Base-by-base conservation (phyloP, 2,888 invertebrate species). In the Heliconius erato region DNA sequence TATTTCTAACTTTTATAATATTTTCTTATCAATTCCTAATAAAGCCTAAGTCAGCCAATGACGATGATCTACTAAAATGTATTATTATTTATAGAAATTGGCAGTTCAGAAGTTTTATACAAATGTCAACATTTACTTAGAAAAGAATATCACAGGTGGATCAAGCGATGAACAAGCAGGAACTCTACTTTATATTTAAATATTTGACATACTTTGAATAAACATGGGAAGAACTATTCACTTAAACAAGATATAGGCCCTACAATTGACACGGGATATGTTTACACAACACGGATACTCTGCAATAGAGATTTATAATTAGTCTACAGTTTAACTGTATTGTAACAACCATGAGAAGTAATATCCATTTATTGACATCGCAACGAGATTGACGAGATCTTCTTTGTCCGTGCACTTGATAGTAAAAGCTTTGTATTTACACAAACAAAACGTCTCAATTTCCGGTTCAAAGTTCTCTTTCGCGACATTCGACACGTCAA, bases 361-460 rank as follows among this genome's bases (percentile, higher is more conserved):
- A 88, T 87, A 91, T 92, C 89, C 88, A 90, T 88, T 90, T 90
- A 89, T 87, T 87, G 87, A 88, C 88, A 91, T 91, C 90, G 90
- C 88, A 91, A 90, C 88, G 86, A 89, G 88, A 89, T 90, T 89
- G 91, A 89, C 90, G 90, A 88, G 91, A 91, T 93, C 91, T 94
- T 92, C 96, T 96, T 95, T 95, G 96, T 96, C 94, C 95, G 94
- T 94, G 94, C 94, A 95, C 95, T 94, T 93, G 94, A 94, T 89
- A 95, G 94, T 92, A 95, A 93, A 91, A 95, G 94, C 93, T 95
- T 95, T 91, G 95, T 95, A 95, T 95, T 95, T 93, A 96, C 95
- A 95, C 96, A 96, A 95, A 95, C 94, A 94, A 95, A 96, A 91
- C 95, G 94, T 93, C 94, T 93, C 89, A 95, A 90, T 92, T 96